These are phyloP conservation scores for Danaus melanippus DNA, from an alignment of 1,140 invertebrate species.

Conservation along the genomic window DNA sequence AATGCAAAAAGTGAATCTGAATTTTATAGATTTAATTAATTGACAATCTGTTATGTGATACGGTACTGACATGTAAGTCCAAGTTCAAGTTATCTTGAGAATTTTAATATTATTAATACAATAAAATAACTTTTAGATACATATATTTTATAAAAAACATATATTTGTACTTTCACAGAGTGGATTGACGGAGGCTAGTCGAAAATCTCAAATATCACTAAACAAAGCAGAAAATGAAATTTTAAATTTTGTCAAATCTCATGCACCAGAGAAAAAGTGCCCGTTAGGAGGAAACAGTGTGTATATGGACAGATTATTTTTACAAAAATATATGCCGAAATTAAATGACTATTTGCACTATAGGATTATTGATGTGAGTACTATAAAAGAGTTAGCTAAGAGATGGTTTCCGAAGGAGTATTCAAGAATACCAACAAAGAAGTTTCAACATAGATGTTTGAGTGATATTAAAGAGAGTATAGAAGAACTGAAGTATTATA, in stretches of 20 bases:
- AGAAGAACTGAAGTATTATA: conserved; percentile 84
- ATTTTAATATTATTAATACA: too few species aligned
- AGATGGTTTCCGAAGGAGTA: conserved; percentile 81
- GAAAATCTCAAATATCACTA: conserved; percentile 77
- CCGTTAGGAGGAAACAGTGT: conserved; percentile 93
- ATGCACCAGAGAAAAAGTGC: conserved; percentile 77
- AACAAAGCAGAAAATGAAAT: conserved; percentile 80
- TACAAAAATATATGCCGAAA: conserved; percentile 83
- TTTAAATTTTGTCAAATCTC: conserved; percentile 80
- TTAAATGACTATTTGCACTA: conserved; percentile 90
- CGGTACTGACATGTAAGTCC: too few species aligned
- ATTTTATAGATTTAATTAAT: too few species aligned
- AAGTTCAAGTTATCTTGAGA: too few species aligned
- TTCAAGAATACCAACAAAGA: conserved; percentile 76
- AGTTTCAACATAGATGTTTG: conserved; percentile 80
- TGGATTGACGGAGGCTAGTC: conserved; percentile 81
- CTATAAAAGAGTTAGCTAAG: conserved; percentile 87
- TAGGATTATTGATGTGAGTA: conserved; percentile 93
- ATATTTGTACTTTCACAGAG: conserved; percentile 72
- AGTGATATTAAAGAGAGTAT: conserved; percentile 92
- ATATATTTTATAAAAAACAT: too few species aligned
- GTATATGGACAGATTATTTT: conserved; percentile 87
- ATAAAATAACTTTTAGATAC: too few species aligned
- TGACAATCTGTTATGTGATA: too few species aligned
- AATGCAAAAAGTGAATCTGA: too few species aligned